A percentile compares a stretch with the other conserved stretches of the same genome.
These are phyloP conservation scores for Drosophila mettleri DNA, from an alignment of 2,888 invertebrate genomes.

Conservation along the genomic window DNA sequence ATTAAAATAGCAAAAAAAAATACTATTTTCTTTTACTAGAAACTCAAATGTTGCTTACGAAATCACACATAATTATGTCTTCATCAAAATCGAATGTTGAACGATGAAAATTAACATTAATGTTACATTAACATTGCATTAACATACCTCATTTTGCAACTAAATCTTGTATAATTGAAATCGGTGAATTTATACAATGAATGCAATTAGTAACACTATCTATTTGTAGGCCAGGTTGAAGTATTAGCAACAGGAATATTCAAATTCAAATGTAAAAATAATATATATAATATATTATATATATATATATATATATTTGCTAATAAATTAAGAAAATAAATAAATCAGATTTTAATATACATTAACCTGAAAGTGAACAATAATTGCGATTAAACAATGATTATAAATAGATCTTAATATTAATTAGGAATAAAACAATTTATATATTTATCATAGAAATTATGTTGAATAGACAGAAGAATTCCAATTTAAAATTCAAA, in stretches of 20 bases:
- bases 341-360: no score
- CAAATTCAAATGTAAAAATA: conserved; percentile 3
- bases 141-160: no score
- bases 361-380: no score
- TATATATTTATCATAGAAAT: background rate
- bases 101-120: no score
- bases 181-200: background rate
- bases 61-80: background rate
- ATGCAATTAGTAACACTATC: background rate
- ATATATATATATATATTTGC: background rate
- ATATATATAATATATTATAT: background rate
- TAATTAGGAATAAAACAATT: background rate
- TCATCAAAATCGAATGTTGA: no score
- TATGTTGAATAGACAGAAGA: background rate
- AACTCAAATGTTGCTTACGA: background rate
- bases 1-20: background rate
- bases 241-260: conserved; percentile 36
- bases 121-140: no score
- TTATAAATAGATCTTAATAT: conserved; percentile 5
- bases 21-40: background rate
- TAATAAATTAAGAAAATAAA: background rate
- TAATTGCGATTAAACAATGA: no score
- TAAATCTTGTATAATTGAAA: background rate
- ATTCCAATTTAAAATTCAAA: background rate
- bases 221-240: conserved; percentile 6